Evolutionary conservation across 2,797 vertebrate genomes (phyloP).

Genomic region (Semaprochilodus insignis): DNA sequence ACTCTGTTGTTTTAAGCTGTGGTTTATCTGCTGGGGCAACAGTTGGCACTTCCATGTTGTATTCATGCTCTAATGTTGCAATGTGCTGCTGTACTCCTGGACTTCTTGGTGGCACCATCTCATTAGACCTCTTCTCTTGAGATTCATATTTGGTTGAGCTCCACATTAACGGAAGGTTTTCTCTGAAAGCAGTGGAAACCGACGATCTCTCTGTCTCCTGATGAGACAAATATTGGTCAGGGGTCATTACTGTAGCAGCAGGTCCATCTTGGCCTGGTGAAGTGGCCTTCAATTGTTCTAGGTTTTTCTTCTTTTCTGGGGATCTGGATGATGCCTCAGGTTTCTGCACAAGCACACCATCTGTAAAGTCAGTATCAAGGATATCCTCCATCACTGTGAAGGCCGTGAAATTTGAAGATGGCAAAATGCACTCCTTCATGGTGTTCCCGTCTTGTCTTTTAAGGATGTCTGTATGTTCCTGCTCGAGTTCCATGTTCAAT

Average conservation of each 20-base stretch:
- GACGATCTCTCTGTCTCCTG: not conserved
- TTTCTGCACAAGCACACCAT: not conserved
- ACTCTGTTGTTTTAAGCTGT: not conserved
- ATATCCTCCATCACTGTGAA: slow-evolving; percentile 10
- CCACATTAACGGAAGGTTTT: slow-evolving; percentile 4
- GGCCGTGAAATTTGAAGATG: not conserved
- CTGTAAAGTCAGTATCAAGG: slow-evolving; percentile 16
- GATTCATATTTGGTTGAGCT: slow-evolving; percentile 11
- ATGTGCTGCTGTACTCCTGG: slow-evolving; percentile 14
- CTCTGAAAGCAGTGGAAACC: not conserved
- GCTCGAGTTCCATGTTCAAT: slow-evolving; percentile 4
- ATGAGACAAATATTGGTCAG: not conserved
- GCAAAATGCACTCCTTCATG: not conserved
- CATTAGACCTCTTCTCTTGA: slow-evolving; percentile 1
- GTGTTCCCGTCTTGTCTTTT: slow-evolving; percentile 23
- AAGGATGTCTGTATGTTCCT: slow-evolving; percentile 1
- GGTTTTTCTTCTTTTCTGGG: slow-evolving; percentile 13
- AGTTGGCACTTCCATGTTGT: not conserved
- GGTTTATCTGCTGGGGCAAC: not conserved
- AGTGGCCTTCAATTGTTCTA: not conserved
- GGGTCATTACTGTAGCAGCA: not conserved
- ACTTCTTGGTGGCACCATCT: slow-evolving; percentile 4
- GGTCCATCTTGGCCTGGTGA: not conserved
- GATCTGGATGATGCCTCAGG: slow-evolving; percentile 10
- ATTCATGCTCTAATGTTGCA: slow-evolving; percentile 4